A percentile compares a stretch with the other conserved stretches of the same genome.
These are phyloP conservation scores for Phoebastria nigripes DNA, from an alignment of 2,797 vertebrate genomes.

Conservation along the genomic window DNA sequence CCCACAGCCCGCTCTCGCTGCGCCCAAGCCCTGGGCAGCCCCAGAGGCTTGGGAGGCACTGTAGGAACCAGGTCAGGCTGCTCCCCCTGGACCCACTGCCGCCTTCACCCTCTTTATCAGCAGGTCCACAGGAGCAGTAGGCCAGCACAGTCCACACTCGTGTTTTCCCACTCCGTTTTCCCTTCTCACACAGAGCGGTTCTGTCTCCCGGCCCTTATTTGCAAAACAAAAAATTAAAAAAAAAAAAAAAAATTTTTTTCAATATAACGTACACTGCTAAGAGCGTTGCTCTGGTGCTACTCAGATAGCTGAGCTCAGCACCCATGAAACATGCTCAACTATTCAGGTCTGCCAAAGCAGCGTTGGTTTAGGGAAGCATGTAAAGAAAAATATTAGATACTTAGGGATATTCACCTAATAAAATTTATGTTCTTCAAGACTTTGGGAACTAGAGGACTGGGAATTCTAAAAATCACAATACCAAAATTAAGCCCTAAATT, in stretches of 20 bases:
- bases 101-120: background rate
- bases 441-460: background rate
- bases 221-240: background rate
- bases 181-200: background rate
- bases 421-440: background rate
- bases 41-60: background rate
- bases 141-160: background rate
- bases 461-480: background rate
- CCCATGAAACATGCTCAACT: background rate
- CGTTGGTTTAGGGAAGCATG: background rate
- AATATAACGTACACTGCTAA: background rate
- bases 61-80: background rate
- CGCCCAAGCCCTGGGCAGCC: accelerated
- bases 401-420: background rate
- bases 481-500: background rate
- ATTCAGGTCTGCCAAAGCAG: background rate
- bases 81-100: background rate
- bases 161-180: background rate
- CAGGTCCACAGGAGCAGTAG: background rate
- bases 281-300: background rate
- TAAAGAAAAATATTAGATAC: background rate
- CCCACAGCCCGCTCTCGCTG: background rate
- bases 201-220: background rate
- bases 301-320: background rate
- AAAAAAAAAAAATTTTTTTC: background rate